These are phyloP conservation scores for Gulo gulo DNA, from an alignment of 2,113 vertebrate genomes.

Conservation along the genomic window DNA sequence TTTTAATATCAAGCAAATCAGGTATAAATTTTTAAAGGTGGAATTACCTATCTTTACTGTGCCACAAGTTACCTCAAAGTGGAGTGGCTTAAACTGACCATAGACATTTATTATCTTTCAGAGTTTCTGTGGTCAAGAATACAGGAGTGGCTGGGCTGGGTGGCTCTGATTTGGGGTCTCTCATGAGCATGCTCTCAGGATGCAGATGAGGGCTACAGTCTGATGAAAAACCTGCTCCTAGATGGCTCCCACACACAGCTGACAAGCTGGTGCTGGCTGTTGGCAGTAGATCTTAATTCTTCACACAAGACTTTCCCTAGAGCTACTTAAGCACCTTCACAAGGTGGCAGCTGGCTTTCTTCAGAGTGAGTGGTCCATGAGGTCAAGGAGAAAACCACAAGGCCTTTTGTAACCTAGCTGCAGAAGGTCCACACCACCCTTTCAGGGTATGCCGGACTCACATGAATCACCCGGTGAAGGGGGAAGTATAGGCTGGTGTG, in stretches of 20 bases:
- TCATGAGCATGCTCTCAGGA: background rate
- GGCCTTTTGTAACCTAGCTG: background rate
- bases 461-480: background rate
- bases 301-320: background rate
- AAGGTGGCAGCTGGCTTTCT: background rate
- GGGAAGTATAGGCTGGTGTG: too few relatives aligned
- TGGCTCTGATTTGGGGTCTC: background rate
- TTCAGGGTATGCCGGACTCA: background rate
- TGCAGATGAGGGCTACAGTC: background rate
- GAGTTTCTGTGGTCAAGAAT: background rate
- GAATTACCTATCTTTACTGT: background rate
- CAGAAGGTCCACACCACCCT: background rate
- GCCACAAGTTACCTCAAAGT: background rate
- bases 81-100: background rate
- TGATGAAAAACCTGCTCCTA: background rate
- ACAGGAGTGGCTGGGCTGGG: too few relatives aligned
- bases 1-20: background rate
- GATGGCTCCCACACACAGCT: background rate
- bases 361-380: background rate
- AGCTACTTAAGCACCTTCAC: background rate
- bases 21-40: background rate
- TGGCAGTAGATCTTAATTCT: background rate
- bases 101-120: background rate
- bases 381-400: background rate
- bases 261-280: background rate